Conservation (phyloP, 2,797 vertebrate genomes). For the Enteromius afrohamiltoni region DNA sequence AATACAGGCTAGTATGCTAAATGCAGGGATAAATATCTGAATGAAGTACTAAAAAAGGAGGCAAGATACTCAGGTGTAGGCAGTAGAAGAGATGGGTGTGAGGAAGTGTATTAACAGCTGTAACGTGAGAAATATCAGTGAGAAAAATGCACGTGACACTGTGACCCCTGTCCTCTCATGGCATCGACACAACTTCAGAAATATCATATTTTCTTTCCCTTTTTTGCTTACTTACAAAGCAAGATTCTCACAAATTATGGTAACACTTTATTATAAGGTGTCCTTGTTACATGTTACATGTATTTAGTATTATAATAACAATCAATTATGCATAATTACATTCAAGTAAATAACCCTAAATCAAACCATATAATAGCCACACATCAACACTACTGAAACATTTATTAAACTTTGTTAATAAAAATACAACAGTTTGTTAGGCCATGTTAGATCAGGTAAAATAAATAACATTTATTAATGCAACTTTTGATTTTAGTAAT, state of each 20-base stretch:
- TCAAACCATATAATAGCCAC: too few relatives aligned
- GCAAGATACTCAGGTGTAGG: conserved; percentile 11
- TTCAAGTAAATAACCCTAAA: too few relatives aligned
- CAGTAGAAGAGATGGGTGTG: conserved; percentile 45
- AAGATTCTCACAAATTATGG: neutral
- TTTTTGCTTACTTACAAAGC: neutral
- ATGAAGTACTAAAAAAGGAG: conserved; percentile 11
- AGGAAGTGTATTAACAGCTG: conserved; percentile 55
- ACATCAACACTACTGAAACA: too few relatives aligned
- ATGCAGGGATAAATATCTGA: conserved; percentile 12
- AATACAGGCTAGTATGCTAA: conserved; percentile 29
- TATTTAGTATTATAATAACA: too few relatives aligned
- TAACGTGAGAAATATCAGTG: conserved; percentile 42
- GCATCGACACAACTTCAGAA: conserved; percentile 5
- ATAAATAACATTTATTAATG: too few relatives aligned
- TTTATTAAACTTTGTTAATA: too few relatives aligned
- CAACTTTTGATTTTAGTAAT: too few relatives aligned
- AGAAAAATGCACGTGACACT: conserved; percentile 43
- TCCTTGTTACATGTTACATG: too few relatives aligned
- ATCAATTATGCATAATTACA: too few relatives aligned
- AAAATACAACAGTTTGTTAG: too few relatives aligned
- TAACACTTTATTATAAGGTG: too few relatives aligned
- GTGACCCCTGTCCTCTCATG: conserved; percentile 29
- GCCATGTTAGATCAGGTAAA: too few relatives aligned
- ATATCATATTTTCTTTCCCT: conserved; percentile 11